Percentiles rank a stretch among this genome's conserved stretches.
phyloP scores from a whole-genome alignment of 2,797 vertebrate genomes.

The Champsocephalus esox region DNA sequence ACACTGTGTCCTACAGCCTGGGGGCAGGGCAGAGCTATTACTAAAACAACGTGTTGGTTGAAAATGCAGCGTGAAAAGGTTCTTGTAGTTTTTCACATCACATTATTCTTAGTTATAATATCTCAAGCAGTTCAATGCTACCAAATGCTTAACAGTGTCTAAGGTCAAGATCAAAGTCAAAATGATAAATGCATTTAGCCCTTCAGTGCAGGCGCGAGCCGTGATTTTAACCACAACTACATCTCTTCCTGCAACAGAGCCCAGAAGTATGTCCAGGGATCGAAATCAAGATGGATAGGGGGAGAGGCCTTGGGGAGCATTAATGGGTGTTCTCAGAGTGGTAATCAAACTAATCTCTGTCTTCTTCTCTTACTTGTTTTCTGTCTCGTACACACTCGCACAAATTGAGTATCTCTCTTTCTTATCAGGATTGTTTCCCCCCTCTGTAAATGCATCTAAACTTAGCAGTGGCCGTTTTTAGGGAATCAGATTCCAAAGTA shows the following conservation, averaged over 20 bases:
- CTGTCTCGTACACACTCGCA: conserved; percentile 37
- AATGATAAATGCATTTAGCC: not conserved
- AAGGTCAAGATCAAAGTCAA: conserved; percentile 36
- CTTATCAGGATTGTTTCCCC: conserved; percentile 4
- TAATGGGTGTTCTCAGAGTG: conserved; percentile 64
- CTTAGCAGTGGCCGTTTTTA: conserved; percentile 19
- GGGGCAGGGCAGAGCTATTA: conserved; percentile 49
- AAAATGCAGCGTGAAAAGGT: not conserved
- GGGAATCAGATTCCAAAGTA: conserved; percentile 24
- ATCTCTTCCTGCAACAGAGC: conserved; percentile 52
- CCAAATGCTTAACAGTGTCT: conserved; percentile 23
- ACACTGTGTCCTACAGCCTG: conserved; percentile 20
- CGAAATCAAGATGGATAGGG: conserved; percentile 62
- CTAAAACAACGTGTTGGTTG: too few relatives aligned
- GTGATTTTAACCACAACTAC: conserved; percentile 28
- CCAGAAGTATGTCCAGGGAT: conserved; percentile 59
- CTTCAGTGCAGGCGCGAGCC: not conserved
- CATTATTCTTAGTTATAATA: conserved; percentile 1
- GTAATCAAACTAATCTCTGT: conserved; percentile 75
- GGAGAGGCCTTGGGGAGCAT: conserved; percentile 65
- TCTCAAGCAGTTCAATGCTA: not conserved
- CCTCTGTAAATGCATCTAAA: conserved; percentile 17
- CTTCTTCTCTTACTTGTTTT: conserved; percentile 65
- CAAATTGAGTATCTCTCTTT: conserved; percentile 29
- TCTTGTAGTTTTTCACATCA: not conserved